Evolutionary conservation across 2,888 invertebrate species (phyloP).

Genomic region (Dermolepida albohirtum): DNA sequence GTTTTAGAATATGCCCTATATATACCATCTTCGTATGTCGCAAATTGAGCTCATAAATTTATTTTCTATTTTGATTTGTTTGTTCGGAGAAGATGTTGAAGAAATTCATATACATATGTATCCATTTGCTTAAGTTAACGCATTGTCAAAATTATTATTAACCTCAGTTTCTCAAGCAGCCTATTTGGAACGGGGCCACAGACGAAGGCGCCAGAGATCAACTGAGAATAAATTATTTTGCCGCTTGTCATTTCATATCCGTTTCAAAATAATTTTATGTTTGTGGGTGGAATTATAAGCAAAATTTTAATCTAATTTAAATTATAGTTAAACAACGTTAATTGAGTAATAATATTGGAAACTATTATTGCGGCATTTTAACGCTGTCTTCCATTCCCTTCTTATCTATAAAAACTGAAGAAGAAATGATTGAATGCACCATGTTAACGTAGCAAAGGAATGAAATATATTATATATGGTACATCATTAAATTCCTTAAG

Average conservation of each 20-base stretch:
- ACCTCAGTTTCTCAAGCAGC: conserved; percentile 30
- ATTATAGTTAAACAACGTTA: neutral
- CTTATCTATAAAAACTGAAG: too few relatives aligned
- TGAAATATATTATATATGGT: too few relatives aligned
- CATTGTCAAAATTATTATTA: conserved; percentile 37
- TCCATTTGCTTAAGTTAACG: conserved; percentile 9
- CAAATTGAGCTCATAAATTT: neutral
- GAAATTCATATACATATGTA: conserved; percentile 3
- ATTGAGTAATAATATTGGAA: too few relatives aligned
- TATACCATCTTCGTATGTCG: too few relatives aligned
- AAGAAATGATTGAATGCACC: too few relatives aligned
- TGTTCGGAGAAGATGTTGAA: conserved; percentile 1
- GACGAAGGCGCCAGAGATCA: conserved; percentile 31
- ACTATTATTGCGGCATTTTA: too few relatives aligned
- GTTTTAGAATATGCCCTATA: neutral
- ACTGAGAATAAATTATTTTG: conserved; percentile 21
- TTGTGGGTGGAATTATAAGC: conserved; percentile 24
- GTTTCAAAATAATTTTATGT: conserved; percentile 18
- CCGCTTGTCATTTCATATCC: conserved; percentile 13
- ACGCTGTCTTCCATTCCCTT: too few relatives aligned
- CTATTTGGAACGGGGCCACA: conserved; percentile 34
- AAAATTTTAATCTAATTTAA: neutral
- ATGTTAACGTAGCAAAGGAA: too few relatives aligned
- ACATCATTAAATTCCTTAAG: too few relatives aligned
- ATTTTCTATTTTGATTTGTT: neutral